Percentiles rank a stretch among this genome's conserved stretches.
These are phyloP conservation scores for Ceratina japonica DNA, from an alignment of 1,140 invertebrate genomes.

Conservation along the genomic window DNA sequence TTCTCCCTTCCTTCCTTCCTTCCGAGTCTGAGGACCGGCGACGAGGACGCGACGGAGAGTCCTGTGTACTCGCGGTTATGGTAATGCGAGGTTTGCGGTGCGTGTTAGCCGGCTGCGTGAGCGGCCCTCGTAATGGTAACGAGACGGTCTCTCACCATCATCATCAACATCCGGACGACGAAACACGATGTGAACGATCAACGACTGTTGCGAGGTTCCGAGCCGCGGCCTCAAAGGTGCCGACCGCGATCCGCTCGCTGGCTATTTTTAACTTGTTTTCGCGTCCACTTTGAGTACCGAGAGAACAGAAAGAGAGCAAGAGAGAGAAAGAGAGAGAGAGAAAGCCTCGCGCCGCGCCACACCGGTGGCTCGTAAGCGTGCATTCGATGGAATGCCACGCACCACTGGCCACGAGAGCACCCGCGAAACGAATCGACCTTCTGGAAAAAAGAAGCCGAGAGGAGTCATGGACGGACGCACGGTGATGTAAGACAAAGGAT, in stretches of 20 bases:
- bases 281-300: conserved; percentile 41
- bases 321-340: not conserved
- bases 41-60: conserved; percentile 2
- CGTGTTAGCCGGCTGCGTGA: conserved; percentile 63
- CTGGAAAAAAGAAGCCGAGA: conserved; percentile 7
- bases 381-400: conserved; percentile 63
- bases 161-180: conserved; percentile 69
- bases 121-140: conserved; percentile 68
- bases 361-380: conserved; percentile 39
- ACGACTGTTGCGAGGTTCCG: conserved; percentile 56
- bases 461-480: not conserved
- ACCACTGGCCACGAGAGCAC: conserved; percentile 55
- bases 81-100: conserved; percentile 65
- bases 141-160: conserved; percentile 69
- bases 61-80: conserved; percentile 60
- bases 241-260: conserved; percentile 54
- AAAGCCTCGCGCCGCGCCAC: not conserved
- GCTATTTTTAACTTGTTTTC: conserved; percentile 69
- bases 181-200: conserved; percentile 67
- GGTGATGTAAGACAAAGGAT: not conserved
- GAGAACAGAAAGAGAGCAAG: not conserved
- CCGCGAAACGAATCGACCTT: conserved; percentile 50
- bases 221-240: conserved; percentile 62
- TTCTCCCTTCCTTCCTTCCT: too few relatives aligned
- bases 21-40: too few relatives aligned